Evolutionary conservation across 2,888 invertebrate species (phyloP), one percentile per base, ranked within the genome.

Genomic region (Abrostola tripartita): DNA sequence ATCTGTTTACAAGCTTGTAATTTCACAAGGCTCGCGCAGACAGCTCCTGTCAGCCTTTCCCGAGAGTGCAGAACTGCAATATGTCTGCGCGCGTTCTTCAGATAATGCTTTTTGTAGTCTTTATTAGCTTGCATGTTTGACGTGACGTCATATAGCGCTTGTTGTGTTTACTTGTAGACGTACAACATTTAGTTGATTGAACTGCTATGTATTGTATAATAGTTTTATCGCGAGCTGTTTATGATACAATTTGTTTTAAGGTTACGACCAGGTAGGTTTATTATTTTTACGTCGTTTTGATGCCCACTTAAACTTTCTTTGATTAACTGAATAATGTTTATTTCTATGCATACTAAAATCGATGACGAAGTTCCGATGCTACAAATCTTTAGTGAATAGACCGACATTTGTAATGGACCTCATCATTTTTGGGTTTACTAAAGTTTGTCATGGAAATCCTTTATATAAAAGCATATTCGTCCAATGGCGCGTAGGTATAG

Each of bases 1-100:
- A 24, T 52, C 54, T 68, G 77, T 65, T 65, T 58, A 55, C 63
- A 75, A 50, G 60, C 60, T 66, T 60, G 62, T 74, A 62, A 49
- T 64, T 57, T 50, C 38, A 57, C 50, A 24, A 14, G 14, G 12
- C 11, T 61, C 4, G 51, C 11, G 52, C 12, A 35, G 55, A 67
- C 51, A 24, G 52, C 60, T 53, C 38, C 41, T 37, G 24, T 37
- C 11, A 41, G 10, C 2, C 11, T 41, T 41, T 41, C 24, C 10
- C 5, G 7, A 5, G 40, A 40, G 40, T 40, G 0, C 11, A 61
- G 12, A 36, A 52, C 36, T 35, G 38, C 40, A 68, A 40, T 64
- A 38, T 61, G 11, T 53, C 58, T 58, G 12, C 40, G 9, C 24
- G 37, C 37, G 50, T 5, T 52, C 24, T 42, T 56, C 8, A 9